Conservation (phyloP, 2,113 vertebrate genomes). For the Phyllostomus hastatus region DNA sequence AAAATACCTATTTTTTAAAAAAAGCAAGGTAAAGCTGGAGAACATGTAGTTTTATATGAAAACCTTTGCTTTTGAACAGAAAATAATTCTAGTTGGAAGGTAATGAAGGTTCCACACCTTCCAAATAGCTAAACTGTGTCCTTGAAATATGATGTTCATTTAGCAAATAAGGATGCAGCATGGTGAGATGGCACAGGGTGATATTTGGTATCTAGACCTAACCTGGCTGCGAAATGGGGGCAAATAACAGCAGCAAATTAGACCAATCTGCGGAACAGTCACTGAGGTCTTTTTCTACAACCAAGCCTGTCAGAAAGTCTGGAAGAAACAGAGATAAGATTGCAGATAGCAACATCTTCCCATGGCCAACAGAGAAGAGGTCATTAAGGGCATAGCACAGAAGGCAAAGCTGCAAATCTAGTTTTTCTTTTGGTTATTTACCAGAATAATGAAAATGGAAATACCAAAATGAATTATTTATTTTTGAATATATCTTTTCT, state of each 20-base stretch:
- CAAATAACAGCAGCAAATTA: slow-evolving; percentile 13
- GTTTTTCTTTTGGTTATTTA: not conserved
- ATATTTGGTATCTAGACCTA: not conserved
- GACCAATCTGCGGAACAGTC: not conserved
- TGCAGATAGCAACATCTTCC: not conserved
- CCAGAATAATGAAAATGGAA: not conserved
- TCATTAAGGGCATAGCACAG: not conserved
- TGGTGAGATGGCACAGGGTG: not conserved
- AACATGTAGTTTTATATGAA: not conserved
- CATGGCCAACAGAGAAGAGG: not conserved
- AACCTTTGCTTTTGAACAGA: slow-evolving; percentile 23
- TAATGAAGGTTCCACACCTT: not conserved
- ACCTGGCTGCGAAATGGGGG: not conserved
- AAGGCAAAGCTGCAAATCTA: not conserved
- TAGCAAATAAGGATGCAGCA: not conserved
- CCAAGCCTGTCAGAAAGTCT: not conserved
- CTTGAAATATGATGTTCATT: slow-evolving; percentile 37
- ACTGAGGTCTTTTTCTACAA: not conserved
- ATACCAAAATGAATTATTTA: not conserved
- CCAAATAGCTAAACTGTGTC: slow-evolving; percentile 19
- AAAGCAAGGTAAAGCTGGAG: slow-evolving; percentile 2
- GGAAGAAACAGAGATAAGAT: not conserved
- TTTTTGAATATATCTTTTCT: not conserved
- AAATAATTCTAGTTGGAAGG: slow-evolving; percentile 46
- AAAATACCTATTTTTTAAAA: too few relatives aligned